These are phyloP conservation scores for Dascyllus trimaculatus DNA, from an alignment of 2,113 vertebrate species.

Conservation along the genomic window DNA sequence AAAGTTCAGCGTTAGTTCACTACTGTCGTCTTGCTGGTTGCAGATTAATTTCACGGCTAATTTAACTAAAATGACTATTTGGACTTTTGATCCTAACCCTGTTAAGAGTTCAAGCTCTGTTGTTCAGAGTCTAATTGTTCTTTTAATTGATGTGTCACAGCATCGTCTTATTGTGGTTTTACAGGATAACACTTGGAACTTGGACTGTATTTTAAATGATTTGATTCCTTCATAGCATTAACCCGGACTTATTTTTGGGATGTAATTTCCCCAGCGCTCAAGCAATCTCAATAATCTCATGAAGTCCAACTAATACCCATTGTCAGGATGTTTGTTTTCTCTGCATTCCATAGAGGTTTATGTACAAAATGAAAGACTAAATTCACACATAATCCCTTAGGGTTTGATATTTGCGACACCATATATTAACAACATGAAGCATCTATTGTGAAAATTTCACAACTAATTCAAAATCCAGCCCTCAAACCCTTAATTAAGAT, in stretches of 20 bases:
- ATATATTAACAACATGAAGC: background rate
- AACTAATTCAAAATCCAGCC: slow-evolving; percentile 38
- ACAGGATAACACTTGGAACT: background rate
- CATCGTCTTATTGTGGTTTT: background rate
- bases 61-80: background rate
- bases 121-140: background rate
- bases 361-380: no score
- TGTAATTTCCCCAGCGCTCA: background rate
- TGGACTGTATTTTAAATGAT: slow-evolving; percentile 10
- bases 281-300: slow-evolving; percentile 43
- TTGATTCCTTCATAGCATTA: slow-evolving; percentile 15
- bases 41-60: no score
- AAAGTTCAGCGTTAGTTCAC: no score
- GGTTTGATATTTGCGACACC: background rate
- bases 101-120: background rate
- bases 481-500: slow-evolving; percentile 38
- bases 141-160: background rate
- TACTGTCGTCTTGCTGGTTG: no score
- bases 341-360: background rate
- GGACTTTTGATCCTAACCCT: background rate
- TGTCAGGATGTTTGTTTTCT: slow-evolving; percentile 22
- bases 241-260: slow-evolving; percentile 5
- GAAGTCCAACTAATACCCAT: slow-evolving; percentile 29
- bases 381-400: background rate
- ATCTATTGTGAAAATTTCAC: background rate